Evolutionary conservation across 2,113 vertebrate genomes (phyloP).

Genomic region (Butorides virescens): DNA sequence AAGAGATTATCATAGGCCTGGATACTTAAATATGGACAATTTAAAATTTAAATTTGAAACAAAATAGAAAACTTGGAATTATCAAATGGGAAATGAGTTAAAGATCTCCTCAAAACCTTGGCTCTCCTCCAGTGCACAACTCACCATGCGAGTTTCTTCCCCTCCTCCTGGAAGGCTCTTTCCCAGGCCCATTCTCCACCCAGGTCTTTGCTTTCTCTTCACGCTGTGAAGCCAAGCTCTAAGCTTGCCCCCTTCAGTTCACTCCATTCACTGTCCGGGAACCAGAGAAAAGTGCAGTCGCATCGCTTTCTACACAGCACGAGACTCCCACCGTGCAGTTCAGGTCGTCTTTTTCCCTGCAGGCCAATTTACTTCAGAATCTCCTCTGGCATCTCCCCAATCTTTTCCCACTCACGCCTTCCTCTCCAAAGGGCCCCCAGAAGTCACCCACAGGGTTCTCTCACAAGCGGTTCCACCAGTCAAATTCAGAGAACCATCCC

Average conservation of each 20-base stretch:
- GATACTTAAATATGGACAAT: background rate
- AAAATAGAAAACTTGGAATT: background rate
- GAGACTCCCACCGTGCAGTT: background rate
- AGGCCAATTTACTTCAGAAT: background rate
- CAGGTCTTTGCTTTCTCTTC: background rate
- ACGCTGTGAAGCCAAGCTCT: slow-evolving; percentile 17
- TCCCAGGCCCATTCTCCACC: background rate
- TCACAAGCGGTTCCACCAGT: background rate
- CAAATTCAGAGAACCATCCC: background rate
- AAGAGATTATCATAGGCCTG: background rate
- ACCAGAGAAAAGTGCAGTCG: background rate
- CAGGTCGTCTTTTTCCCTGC: background rate
- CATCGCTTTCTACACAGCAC: background rate
- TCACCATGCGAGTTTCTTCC: background rate
- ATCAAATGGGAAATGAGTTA: background rate
- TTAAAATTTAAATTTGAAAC: background rate
- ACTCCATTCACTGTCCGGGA: slow-evolving; percentile 31
- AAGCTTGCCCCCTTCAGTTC: slow-evolving; percentile 46
- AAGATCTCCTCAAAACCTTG: background rate
- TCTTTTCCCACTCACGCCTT: background rate
- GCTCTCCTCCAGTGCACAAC: background rate
- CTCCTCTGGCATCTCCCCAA: background rate
- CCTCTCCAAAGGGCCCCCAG: background rate
- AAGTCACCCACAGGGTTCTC: background rate
- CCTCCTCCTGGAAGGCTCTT: background rate